Evolutionary conservation across 2,797 vertebrate genomes (phyloP).

Genomic region (Sebastes dallii): DNA sequence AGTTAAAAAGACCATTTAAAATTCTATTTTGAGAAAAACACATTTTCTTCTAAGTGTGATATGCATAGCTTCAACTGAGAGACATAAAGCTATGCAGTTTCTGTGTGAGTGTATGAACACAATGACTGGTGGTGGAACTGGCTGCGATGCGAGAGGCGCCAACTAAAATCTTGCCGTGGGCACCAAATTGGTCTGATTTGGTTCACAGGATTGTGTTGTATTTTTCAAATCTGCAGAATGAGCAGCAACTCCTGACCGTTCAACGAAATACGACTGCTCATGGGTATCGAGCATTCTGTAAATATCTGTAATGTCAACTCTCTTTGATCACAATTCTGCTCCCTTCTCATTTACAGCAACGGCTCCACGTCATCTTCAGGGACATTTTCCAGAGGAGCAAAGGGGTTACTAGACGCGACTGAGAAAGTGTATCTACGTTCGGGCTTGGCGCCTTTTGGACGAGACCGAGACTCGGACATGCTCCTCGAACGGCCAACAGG

Average conservation of each 20-base stretch:
- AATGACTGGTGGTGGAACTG: no score
- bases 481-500: fast-evolving
- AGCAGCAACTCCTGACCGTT: not conserved
- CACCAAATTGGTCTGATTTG: not conserved
- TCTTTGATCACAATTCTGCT: not conserved
- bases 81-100: no score
- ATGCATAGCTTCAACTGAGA: no score
- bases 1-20: no score
- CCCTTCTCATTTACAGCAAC: not conserved
- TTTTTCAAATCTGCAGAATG: not conserved
- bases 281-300: not conserved
- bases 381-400: fast-evolving
- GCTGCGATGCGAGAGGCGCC: no score
- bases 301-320: not conserved
- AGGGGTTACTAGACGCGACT: fast-evolving
- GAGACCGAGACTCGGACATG: fast-evolving
- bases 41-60: no score
- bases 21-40: no score
- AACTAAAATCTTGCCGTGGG: no score
- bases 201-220: not conserved
- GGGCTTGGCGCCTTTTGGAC: fast-evolving
- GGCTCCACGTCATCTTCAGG: fast-evolving
- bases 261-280: no score
- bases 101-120: no score
- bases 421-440: not conserved